Percentiles rank a stretch among this genome's conserved stretches.
These are phyloP conservation scores for Salvator merianae DNA, from an alignment of 2,113 vertebrate species.

Conservation along the genomic window DNA sequence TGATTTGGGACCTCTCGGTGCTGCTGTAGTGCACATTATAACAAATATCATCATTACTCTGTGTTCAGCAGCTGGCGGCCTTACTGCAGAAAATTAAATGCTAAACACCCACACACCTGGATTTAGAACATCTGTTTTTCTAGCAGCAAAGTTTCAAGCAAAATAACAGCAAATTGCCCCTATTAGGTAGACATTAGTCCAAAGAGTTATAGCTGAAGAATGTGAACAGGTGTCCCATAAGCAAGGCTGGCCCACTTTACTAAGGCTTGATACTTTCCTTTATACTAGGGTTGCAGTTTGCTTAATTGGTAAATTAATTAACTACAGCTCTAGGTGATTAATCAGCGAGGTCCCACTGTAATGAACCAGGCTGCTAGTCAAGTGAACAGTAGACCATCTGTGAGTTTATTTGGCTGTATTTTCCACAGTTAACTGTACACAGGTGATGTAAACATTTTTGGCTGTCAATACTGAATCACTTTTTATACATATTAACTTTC, in stretches of 20 bases:
- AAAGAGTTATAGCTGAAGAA: background rate
- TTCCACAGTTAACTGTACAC: background rate
- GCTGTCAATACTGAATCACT: background rate
- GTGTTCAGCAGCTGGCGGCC: conserved; percentile 8
- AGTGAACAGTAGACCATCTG: background rate
- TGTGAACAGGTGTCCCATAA: background rate
- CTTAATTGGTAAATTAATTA: background rate
- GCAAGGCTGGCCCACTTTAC: background rate
- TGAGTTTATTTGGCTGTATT: background rate
- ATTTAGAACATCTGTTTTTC: conserved; percentile 19
- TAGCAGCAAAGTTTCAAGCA: background rate
- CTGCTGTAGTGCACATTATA: background rate
- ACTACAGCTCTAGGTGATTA: background rate
- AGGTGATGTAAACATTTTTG: background rate
- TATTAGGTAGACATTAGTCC: background rate
- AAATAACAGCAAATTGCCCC: background rate
- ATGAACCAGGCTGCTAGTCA: background rate
- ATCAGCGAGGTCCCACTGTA: background rate
- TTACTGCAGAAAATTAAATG: conserved; percentile 6
- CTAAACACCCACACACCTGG: background rate
- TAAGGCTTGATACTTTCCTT: background rate
- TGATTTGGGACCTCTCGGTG: conserved; percentile 27
- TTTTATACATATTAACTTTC: background rate
- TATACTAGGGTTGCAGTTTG: background rate
- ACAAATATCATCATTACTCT: conserved; percentile 8